Evolutionary conservation across 1,140 invertebrate species (phyloP).

Genomic region (Piezodorus guildinii): DNA sequence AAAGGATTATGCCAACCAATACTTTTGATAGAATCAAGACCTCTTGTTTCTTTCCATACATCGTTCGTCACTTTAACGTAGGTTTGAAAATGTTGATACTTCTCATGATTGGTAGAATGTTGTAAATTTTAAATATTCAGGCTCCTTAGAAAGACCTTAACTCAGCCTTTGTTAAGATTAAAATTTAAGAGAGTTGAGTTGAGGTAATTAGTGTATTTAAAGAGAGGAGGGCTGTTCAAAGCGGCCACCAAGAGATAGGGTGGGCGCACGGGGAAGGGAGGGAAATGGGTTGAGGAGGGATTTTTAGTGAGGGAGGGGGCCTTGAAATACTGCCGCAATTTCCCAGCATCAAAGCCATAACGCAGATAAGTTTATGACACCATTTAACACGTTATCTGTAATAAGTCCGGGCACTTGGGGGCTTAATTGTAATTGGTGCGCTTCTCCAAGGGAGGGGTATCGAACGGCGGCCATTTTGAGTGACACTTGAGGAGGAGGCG

Average conservation of each 20-base stretch:
- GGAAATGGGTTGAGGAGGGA: background rate
- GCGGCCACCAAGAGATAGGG: background rate
- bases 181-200: background rate
- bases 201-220: slow-evolving; percentile 12
- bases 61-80: too few species aligned
- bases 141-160: too few species aligned
- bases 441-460: slow-evolving; percentile 5
- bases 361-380: slow-evolving; percentile 16
- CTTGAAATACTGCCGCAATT: slow-evolving; percentile 5
- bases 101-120: too few species aligned
- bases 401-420: slow-evolving; percentile 12
- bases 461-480: slow-evolving; percentile 17
- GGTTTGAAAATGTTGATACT: too few species aligned
- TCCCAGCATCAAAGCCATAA: slow-evolving; percentile 15
- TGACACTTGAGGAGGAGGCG: slow-evolving; percentile 8
- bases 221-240: slow-evolving; percentile 2
- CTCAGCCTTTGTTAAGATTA: too few species aligned
- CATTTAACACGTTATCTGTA: slow-evolving; percentile 18
- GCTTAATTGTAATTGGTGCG: slow-evolving; percentile 15
- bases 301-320: slow-evolving; percentile 4
- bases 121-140: too few species aligned
- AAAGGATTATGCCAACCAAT: too few species aligned
- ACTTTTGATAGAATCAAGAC: too few species aligned
- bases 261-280: background rate
- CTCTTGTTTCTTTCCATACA: too few species aligned